Base-by-base conservation (phyloP, 2,797 vertebrate species). In the Enteromius radiatus region DNA sequence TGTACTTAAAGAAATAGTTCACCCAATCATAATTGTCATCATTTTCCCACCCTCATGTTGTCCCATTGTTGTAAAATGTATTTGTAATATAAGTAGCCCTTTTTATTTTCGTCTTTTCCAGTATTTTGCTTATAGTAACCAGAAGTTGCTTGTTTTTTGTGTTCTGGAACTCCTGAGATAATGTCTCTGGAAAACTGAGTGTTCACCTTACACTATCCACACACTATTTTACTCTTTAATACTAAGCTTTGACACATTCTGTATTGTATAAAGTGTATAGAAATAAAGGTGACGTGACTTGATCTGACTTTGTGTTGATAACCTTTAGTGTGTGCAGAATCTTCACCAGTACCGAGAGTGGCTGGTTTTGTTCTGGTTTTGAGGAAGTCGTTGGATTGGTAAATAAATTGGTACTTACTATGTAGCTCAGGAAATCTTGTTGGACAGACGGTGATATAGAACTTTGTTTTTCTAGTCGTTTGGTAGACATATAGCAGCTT, bases 401-500 rank as follows among this genome's bases (percentile, higher is more conserved):
- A 71, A 49, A 28, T 71, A 71, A 70, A 71, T 15, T 28, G 43
- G 23, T 47, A 28, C 69, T 47, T 71, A 26, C 10, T 71, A 71
- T 49, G 6, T 49, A 49, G 26, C 43, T 71, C 38, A 45, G 43
- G 26, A 47, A 71, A 49, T 45, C 10, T 49, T 43, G 23, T 47
- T 31, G 23, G 9, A 73, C 21, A 3, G 12, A 19, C 28, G 43
- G 23, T 7, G 56, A 38, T 59, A 43, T 49, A 11, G 9, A 78
- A 33, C 54, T 14, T 5, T 78, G n/a, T 23, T 59, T 17, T 31
- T 11, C 36, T 38, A 28, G 10, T 54, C 3, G 12, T 31, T 8
- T 73, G 81, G 4, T 64, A 56, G 78, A 69, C 52, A 56, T 64
- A 67, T 80, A 36, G 26, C 49, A 68, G 71, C 21, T 64, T 83